Conservation (phyloP, 2,888 invertebrate species). For the Eilema caniola region DNA sequence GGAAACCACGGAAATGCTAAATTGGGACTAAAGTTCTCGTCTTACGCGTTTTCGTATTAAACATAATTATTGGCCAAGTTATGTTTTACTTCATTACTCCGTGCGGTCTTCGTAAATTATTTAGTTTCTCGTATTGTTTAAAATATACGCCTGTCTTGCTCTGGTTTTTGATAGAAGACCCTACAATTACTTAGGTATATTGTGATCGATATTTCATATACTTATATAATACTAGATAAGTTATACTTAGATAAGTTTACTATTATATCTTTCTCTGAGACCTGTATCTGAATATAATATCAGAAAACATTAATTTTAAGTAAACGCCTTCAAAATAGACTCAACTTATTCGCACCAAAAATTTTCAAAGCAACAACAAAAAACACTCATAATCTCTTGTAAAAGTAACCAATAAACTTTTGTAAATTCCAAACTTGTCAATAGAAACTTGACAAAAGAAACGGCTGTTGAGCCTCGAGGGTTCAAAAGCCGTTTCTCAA, state of each 20-base stretch:
- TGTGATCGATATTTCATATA: no score
- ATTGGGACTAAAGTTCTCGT: constrained; percentile 52
- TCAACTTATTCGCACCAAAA: constrained; percentile 1
- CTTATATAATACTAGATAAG: no score
- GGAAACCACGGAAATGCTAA: constrained; percentile 53
- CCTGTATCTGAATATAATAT: background rate
- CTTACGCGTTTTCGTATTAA: constrained; percentile 45
- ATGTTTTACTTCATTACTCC: constrained; percentile 46
- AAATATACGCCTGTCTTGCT: constrained; percentile 15
- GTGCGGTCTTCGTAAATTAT: constrained; percentile 39
- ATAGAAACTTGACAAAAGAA: constrained; percentile 23
- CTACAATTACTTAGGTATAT: background rate
- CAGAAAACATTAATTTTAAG: constrained; percentile 12
- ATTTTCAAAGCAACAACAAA: constrained; percentile 9
- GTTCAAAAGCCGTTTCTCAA: constrained; percentile 20
- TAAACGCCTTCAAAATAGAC: background rate
- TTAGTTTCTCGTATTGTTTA: constrained; percentile 33
- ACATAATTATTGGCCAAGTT: constrained; percentile 37
- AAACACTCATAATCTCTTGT: constrained; percentile 1
- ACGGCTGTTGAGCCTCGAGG: no score
- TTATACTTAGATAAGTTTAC: background rate
- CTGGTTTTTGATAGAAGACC: background rate
- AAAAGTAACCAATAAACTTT: constrained; percentile 9
- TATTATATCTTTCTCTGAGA: background rate
- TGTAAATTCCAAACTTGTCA: constrained; percentile 19